Evolutionary conservation across 2,797 vertebrate genomes (phyloP), one percentile per base, ranked within the genome.

Genomic region (Calcarius lapponicus): DNA sequence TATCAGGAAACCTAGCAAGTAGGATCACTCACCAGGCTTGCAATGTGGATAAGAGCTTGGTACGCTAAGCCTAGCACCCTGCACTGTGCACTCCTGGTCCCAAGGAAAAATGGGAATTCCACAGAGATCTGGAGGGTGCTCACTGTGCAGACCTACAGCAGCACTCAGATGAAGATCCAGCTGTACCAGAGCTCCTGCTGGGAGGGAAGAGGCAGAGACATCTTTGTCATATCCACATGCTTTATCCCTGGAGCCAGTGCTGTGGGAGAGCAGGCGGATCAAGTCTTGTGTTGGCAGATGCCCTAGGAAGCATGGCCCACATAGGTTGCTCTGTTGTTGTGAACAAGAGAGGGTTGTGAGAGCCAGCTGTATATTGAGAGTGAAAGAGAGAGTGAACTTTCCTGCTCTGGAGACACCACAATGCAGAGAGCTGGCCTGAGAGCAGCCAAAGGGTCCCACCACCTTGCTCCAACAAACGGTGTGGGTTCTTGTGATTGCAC

Each of bases 221-320:
- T 51, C 31, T 88, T 81, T 69, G 60, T 19, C 0, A 0, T 57
- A 64, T 56, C 29, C 32, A 73, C 0, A 1, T 31, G 12, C 28
- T 87, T 36, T 65, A 4, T 20, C n/a, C 22, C 34, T 86, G 69
- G 21, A 76, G 25, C 5, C 62, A 65, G 40, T 0, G 0, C 21
- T 72, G 13, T 54, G n/a, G 57, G 50, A 65, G 20, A 17, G 11
- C 18, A 85, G 36, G 50, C 84, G 10, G 20, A 16, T 54, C 12
- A 62, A 1, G 1, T 3, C 7, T 28, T 53, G 24, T n/a, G 18
- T 13, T 43, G 43, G 60, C 28, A 79, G 28, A 24, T 80, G 31
- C 51, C 14, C 51, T 73, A 42, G 58, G 53, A 87, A 70, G 16
- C 40, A n/a, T 1, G 17, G 26, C 13, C 36, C 53, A 86, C 28